These are phyloP conservation scores for Drosophila tani DNA, from an alignment of 1,140 invertebrate genomes.

Conservation along the genomic window DNA sequence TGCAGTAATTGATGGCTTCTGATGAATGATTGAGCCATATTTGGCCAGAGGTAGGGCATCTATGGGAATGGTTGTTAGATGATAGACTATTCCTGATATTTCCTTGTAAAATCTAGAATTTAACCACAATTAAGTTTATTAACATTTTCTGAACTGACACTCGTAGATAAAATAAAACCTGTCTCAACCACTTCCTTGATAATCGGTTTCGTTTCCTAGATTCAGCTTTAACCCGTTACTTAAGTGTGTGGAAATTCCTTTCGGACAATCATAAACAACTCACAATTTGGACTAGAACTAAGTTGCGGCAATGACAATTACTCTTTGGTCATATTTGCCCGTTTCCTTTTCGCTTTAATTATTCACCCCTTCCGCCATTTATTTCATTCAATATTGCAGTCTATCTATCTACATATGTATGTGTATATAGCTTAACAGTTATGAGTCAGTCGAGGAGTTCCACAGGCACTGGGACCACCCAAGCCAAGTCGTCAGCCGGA, in stretches of 20 bases:
- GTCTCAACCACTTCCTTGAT: constrained; percentile 29
- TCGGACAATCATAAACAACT: constrained; percentile 16
- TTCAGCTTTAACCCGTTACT: constrained; percentile 28
- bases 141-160: no score
- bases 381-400: constrained; percentile 34
- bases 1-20: constrained; percentile 27
- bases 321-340: constrained; percentile 54
- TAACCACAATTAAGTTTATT: no score
- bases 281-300: constrained; percentile 5
- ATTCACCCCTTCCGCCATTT: constrained; percentile 47
- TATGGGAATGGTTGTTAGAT: background rate
- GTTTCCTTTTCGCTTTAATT: constrained; percentile 78
- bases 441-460: constrained; percentile 46
- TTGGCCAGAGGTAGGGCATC: constrained; percentile 22
- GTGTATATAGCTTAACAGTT: constrained; percentile 8
- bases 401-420: constrained; percentile 30
- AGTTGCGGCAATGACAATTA: constrained; percentile 60
- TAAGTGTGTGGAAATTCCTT: constrained; percentile 41
- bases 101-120: background rate
- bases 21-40: constrained; percentile 43
- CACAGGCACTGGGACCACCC: constrained; percentile 50
- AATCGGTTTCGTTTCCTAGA: constrained; percentile 44
- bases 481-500: constrained; percentile 34
- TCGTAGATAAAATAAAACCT: background rate
- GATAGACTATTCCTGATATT: background rate